phyloP scores from a whole-genome alignment of 2,113 vertebrate species.

The Nematolebias whitei region DNA sequence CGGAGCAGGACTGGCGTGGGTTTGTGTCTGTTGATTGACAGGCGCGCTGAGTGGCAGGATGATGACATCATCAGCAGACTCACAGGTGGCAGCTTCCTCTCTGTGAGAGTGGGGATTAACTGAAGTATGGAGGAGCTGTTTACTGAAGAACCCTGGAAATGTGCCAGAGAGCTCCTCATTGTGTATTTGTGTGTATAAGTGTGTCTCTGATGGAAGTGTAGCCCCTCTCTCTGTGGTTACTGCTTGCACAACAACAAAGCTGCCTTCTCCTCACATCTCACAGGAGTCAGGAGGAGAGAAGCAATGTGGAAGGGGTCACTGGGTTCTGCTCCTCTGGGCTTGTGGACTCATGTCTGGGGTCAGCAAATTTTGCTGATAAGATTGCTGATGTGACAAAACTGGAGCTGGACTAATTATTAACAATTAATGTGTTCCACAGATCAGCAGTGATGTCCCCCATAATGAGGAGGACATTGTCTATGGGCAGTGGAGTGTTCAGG shows the following conservation, averaged over 20 bases:
- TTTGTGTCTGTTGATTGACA: conserved; percentile 1
- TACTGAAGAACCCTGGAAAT: not conserved
- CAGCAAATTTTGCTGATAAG: conserved; percentile 55
- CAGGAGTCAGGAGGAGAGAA: conserved; percentile 31
- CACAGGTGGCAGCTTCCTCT: conserved; percentile 1
- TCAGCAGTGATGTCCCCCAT: not conserved
- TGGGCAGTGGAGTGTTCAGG: conserved; percentile 21
- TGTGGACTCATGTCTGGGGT: conserved; percentile 36
- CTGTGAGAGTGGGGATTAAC: conserved; percentile 28
- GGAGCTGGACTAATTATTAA: conserved; percentile 53
- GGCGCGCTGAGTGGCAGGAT: not conserved
- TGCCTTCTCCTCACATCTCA: conserved; percentile 33
- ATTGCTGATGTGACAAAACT: conserved; percentile 60
- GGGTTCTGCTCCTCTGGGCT: conserved; percentile 40
- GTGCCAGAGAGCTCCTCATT: conserved; percentile 1
- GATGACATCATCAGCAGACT: too few species aligned
- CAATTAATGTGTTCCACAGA: conserved; percentile 14
- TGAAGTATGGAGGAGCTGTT: conserved; percentile 19
- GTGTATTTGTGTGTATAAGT: not conserved
- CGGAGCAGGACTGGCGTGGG: not conserved
- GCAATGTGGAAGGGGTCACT: conserved; percentile 27
- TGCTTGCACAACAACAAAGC: conserved; percentile 13
- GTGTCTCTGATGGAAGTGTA: not conserved
- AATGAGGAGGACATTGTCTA: conserved; percentile 9
- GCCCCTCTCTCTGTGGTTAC: not conserved